Evolutionary conservation across 37 sponge, comb jelly and placozoan genomes (phyloP).

Genomic region (Chondrosia reniformis): DNA sequence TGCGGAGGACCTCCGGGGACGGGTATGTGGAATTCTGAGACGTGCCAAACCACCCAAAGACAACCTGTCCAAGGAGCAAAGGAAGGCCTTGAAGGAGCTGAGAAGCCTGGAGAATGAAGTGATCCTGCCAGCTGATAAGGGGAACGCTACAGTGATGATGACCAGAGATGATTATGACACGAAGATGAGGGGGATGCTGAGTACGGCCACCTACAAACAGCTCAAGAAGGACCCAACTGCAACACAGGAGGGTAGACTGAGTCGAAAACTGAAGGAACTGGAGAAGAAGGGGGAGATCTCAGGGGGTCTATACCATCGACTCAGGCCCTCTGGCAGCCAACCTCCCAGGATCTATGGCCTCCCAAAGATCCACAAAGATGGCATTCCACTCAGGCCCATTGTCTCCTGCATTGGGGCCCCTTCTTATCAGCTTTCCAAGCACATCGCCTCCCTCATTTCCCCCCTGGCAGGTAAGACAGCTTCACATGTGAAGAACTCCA

Average conservation of each 20-base stretch:
- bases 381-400: slow-evolving; percentile 1
- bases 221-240: background rate
- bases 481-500: background rate
- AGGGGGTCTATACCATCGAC: background rate
- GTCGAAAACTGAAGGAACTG: background rate
- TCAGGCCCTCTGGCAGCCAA: background rate
- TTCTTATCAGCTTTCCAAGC: background rate
- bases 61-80: background rate
- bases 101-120: background rate
- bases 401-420: slow-evolving; percentile 13
- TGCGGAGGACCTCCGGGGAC: too few species aligned
- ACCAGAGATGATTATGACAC: slow-evolving; percentile 4
- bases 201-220: background rate
- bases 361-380: slow-evolving; percentile 9
- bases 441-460: background rate
- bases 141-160: slow-evolving; percentile 15
- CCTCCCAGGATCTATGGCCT: slow-evolving; percentile 6
- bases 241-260: background rate
- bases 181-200: slow-evolving; percentile 3
- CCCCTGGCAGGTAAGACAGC: slow-evolving; percentile 13
- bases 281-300: background rate
- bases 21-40: too few species aligned
- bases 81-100: slow-evolving; percentile 2
- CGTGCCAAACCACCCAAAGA: background rate
- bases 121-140: slow-evolving; percentile 12